Conservation (phyloP, 1,140 invertebrate genomes). For the Sipha flava region DNA sequence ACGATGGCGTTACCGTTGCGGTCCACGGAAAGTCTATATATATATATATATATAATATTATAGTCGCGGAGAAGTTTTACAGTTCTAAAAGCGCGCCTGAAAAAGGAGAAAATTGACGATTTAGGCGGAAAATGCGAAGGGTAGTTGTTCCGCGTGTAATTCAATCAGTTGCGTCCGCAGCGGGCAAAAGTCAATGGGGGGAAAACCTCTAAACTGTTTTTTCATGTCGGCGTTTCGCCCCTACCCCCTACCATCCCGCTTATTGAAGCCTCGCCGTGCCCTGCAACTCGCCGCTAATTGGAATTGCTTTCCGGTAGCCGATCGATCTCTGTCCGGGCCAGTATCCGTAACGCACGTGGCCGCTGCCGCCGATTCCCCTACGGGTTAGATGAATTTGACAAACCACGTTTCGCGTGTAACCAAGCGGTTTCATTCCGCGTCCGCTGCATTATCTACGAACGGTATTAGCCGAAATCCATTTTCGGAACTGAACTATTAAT, state of each 20-base stretch:
- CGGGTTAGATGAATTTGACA: constrained; percentile 2
- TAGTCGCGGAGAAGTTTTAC: too few species aligned
- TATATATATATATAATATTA: too few species aligned
- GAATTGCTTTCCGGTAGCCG: not conserved
- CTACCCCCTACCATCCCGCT: not conserved
- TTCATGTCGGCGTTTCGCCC: not conserved
- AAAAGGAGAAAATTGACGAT: not conserved
- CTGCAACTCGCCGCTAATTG: constrained; percentile 12
- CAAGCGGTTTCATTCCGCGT: not conserved
- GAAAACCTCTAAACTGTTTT: constrained; percentile 20
- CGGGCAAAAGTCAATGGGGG: not conserved
- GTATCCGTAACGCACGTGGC: not conserved
- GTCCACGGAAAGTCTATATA: too few species aligned
- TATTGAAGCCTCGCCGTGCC: not conserved
- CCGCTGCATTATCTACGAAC: too few species aligned
- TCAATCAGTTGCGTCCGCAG: not conserved
- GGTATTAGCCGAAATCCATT: too few species aligned
- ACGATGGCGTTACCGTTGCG: too few species aligned
- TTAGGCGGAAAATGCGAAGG: not conserved
- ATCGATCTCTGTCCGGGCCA: constrained; percentile 17
- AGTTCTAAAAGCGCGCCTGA: too few species aligned
- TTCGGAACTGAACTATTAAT: too few species aligned
- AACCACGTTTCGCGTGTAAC: not conserved
- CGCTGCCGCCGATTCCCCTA: too few species aligned
- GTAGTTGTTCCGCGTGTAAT: constrained; percentile 6